phyloP scores from a whole-genome alignment of 2,113 vertebrate species.

The Micronisus gabar region DNA sequence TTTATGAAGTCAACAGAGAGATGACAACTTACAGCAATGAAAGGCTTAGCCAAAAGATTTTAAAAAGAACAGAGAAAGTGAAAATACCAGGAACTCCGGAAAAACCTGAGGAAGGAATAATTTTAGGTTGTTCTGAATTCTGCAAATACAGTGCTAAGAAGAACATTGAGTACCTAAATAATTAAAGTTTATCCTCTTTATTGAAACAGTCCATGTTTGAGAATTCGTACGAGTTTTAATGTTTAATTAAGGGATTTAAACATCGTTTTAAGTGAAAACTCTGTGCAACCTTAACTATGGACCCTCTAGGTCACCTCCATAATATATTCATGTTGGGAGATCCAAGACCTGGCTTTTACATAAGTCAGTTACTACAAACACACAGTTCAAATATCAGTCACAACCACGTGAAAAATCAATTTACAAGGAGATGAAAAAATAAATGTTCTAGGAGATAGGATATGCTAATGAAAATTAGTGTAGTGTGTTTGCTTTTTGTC shows the following conservation, averaged over 20 bases:
- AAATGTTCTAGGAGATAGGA: slow-evolving; percentile 57
- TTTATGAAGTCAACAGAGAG: not conserved
- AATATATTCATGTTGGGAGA: slow-evolving; percentile 52
- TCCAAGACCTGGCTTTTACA: slow-evolving; percentile 42
- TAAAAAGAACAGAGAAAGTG: not conserved
- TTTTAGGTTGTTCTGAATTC: slow-evolving; percentile 26
- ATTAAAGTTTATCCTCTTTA: slow-evolving; percentile 62
- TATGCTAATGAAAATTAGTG: slow-evolving; percentile 60
- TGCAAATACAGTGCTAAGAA: slow-evolving; percentile 30
- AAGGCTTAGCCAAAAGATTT: not conserved
- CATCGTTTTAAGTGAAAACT: slow-evolving; percentile 46
- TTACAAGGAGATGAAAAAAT: slow-evolving; percentile 62
- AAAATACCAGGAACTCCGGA: not conserved
- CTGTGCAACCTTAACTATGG: slow-evolving; percentile 21
- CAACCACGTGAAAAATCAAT: slow-evolving; percentile 58
- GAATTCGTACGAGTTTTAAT: slow-evolving; percentile 33
- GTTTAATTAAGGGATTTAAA: slow-evolving; percentile 68
- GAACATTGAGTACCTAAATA: slow-evolving; percentile 46
- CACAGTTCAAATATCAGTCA: slow-evolving; percentile 59
- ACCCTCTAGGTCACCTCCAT: slow-evolving; percentile 10
- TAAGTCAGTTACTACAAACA: slow-evolving; percentile 61
- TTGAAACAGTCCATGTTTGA: slow-evolving; percentile 57
- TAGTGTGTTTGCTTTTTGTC: slow-evolving; percentile 53
- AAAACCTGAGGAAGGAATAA: slow-evolving; percentile 13
- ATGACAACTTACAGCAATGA: not conserved